Evolutionary conservation across 2,888 invertebrate species (phyloP).

Genomic region (Rhorus exstirpatorius): DNA sequence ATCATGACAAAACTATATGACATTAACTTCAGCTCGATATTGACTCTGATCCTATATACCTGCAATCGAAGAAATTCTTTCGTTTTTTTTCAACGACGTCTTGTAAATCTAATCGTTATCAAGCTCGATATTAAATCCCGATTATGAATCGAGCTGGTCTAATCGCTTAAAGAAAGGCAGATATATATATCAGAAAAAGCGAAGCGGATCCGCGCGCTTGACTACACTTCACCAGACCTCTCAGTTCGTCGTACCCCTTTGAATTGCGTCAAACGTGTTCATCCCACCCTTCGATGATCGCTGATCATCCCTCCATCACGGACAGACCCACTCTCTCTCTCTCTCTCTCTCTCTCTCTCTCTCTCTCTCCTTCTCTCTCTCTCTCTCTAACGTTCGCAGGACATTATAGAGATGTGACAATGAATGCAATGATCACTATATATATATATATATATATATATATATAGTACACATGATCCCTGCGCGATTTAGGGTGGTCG

Average conservation of each 20-base stretch:
- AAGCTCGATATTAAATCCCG: not conserved
- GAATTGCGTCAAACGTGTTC: constrained; percentile 77
- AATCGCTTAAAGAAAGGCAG: constrained; percentile 17
- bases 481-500: constrained; percentile 71
- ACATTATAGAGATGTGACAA: constrained; percentile 82
- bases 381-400: constrained; percentile 68
- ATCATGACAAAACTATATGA: no score
- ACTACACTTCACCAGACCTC: constrained; percentile 77
- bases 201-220: constrained; percentile 65
- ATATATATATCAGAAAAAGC: constrained; percentile 14
- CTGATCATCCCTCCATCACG: constrained; percentile 61
- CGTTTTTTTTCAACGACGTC: not conserved
- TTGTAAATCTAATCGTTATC: not conserved
- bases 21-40: no score
- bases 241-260: constrained; percentile 77
- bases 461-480: constrained; percentile 69
- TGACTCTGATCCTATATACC: no score
- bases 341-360: constrained; percentile 70
- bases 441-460: no score
- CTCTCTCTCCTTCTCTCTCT: constrained; percentile 69
- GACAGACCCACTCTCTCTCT: constrained; percentile 48
- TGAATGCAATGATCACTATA: constrained; percentile 82
- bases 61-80: no score
- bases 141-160: constrained; percentile 1
- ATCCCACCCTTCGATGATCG: constrained; percentile 74